Evolutionary conservation across 2,888 invertebrate genomes (phyloP).

Genomic region (Caenorhabditis panamensis): DNA sequence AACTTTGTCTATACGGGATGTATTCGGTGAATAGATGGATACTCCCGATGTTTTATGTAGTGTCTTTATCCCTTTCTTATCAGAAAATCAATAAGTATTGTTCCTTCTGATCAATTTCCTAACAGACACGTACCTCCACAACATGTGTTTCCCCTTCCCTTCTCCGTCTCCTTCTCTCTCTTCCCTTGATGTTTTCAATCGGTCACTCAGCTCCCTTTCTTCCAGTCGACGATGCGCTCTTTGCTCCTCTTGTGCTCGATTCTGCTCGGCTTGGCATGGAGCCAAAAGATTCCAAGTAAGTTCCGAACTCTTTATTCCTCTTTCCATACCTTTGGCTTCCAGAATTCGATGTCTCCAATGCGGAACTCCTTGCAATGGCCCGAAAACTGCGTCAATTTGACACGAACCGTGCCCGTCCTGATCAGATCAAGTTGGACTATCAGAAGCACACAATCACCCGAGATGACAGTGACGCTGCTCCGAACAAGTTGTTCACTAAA

Average conservation of each 20-base stretch:
- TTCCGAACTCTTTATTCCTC: background rate
- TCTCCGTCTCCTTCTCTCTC: background rate
- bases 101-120: too few relatives aligned
- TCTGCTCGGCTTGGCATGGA: constrained; percentile 18
- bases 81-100: background rate
- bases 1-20: too few relatives aligned
- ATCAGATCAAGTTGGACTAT: constrained; percentile 73
- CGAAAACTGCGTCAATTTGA: constrained; percentile 49
- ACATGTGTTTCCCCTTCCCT: constrained; percentile 15
- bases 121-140: background rate
- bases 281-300: constrained; percentile 47
- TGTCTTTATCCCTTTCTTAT: background rate
- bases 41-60: too few relatives aligned
- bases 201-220: constrained; percentile 13
- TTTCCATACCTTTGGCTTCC: background rate
- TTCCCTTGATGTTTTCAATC: constrained; percentile 13
- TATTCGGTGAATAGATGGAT: too few relatives aligned
- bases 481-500: constrained; percentile 67
- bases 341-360: constrained; percentile 56
- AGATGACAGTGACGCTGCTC: constrained; percentile 74
- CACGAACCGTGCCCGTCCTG: constrained; percentile 40
- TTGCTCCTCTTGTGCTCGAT: constrained; percentile 18
- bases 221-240: constrained; percentile 20
- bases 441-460: constrained; percentile 77
- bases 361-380: constrained; percentile 52